Percentiles rank a stretch among this genome's conserved stretches.
These are phyloP conservation scores for Teleopsis dalmanni DNA, from an alignment of 1,140 invertebrate species.

Conservation along the genomic window DNA sequence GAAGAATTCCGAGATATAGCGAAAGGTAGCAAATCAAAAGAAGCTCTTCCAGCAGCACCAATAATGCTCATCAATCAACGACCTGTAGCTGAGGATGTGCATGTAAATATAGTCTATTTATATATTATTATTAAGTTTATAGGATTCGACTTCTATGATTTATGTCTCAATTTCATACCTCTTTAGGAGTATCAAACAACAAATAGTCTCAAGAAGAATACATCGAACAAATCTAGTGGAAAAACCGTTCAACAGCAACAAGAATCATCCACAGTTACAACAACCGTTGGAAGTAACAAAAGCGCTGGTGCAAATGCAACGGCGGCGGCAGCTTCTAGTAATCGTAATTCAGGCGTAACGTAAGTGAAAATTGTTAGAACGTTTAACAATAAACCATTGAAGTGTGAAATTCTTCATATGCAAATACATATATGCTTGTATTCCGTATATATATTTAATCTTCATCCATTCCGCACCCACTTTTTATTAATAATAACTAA, in stretches of 20 bases:
- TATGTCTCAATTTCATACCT: conserved; percentile 1
- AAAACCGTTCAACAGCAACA: conserved; percentile 29
- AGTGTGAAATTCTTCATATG: not conserved
- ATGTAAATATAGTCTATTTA: conserved; percentile 62
- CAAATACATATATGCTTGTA: no score
- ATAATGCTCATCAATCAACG: conserved; percentile 96
- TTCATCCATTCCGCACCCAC: no score
- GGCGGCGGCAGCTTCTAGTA: conserved; percentile 15
- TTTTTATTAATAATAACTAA: no score
- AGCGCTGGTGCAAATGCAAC: conserved; percentile 18
- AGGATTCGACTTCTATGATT: no score
- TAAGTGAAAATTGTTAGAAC: no score
- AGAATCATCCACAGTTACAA: conserved; percentile 38
- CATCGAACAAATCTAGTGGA: conserved; percentile 30
- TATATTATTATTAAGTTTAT: no score
- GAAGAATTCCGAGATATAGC: conserved; percentile 94
- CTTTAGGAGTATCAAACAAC: conserved; percentile 47
- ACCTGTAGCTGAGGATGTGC: conserved; percentile 87
- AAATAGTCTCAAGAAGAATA: conserved; percentile 39
- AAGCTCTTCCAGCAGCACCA: conserved; percentile 77
- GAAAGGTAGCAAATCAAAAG: conserved; percentile 84
- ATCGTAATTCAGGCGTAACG: conserved; percentile 48
- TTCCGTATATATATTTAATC: not conserved
- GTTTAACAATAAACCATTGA: no score
- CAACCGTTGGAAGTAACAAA: conserved; percentile 33